Evolutionary conservation across 1,140 invertebrate species (phyloP), one percentile per base, ranked within the genome.

Genomic region (Episyrphus balteatus): DNA sequence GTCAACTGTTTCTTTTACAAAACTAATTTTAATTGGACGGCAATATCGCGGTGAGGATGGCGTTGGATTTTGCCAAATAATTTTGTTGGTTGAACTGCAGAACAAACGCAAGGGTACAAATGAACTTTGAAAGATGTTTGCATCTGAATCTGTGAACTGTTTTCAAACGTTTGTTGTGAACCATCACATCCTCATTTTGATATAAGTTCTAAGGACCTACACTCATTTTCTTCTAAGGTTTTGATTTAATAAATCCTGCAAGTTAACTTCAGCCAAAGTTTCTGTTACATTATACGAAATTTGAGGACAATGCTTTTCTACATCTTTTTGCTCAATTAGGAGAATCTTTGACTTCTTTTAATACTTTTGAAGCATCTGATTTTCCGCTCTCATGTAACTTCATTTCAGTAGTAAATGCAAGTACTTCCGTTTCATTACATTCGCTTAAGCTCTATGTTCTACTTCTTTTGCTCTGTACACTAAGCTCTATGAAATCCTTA

Each of bases 41-140:
- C 57, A 62, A 51, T 47, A 60, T 41, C 53, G 49, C 12, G 48
- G 39, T 37, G 55, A 58, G 13, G 55, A 51, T 10, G 55, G 57
- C 15, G 41, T 47, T 41, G 54, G 52, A 52, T 57, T 65, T 52
- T 57, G 52, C 59, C 54, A 61, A 42, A 66, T 40, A 37, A 58
- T 48, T 50, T 61, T 56, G 47, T 58, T 40, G 36, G 51, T 45
- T 38, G 43, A 39, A 18, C 38, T 32, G 47, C 33, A 49, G 26
- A 51, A 5, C 3, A 68, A 34, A 50, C 54, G 58, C 40, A 66
- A 52, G 17, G 64, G 57, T 32, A 67, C 59, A 38, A 64, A 19
- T 17, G 58, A 66, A 46, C 48, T 66, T 48, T 52, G 47, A 33
- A 61, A 52, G 17, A 64, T 47, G 44, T 47, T 45, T n/a, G 45